Base-by-base conservation (phyloP, 1,140 invertebrate genomes). In the Helicoverpa armigera region DNA sequence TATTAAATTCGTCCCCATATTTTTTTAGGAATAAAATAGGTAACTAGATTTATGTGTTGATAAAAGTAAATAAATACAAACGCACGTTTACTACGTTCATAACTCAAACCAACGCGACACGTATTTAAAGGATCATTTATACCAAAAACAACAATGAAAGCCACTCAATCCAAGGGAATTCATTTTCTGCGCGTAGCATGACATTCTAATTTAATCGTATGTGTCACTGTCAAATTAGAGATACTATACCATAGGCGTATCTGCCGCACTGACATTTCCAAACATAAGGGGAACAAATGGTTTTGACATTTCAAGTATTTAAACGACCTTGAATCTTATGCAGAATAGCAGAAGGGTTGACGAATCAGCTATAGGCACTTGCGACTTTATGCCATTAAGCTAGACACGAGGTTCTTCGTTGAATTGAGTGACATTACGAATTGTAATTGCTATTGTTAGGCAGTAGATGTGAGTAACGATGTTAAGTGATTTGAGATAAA, bases 181-280 rank as follows among this genome's bases (percentile, higher is more conserved):
- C 86, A 89, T 90, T 90, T 91, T 89, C 81, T 81, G 85, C 87
- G 80, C 85, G 84, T 87, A 81, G 84, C 86, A 80, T 90, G 90
- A 90, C 87, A 90, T 91, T 90, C 85, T 91, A 88, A 93, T 93
- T 91, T 92, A 92, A 92, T 92, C 88, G 88, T 87, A 88, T 91
- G 89, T 91, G 89, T 92, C 91, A 90, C 87, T 93, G 91, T 92
- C 91, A 92, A 91, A 91, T 92, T 89, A 92, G 86, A 91, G 90
- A 90, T 87, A 91, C 89, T 92, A 92, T 90, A 90, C 90, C 89
- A 92, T 93, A 93, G 90, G 89, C 88, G 86, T 89, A 91, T 93
- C 91, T 91, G 84, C 80, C 87, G 81, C 88, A 91, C 86, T 94
- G 93, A 94, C 93, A 92, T 94, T 94, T 94, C 92, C 90, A 92